phyloP scores from a whole-genome alignment of 2,113 vertebrate species.

The Callipepla californica region DNA sequence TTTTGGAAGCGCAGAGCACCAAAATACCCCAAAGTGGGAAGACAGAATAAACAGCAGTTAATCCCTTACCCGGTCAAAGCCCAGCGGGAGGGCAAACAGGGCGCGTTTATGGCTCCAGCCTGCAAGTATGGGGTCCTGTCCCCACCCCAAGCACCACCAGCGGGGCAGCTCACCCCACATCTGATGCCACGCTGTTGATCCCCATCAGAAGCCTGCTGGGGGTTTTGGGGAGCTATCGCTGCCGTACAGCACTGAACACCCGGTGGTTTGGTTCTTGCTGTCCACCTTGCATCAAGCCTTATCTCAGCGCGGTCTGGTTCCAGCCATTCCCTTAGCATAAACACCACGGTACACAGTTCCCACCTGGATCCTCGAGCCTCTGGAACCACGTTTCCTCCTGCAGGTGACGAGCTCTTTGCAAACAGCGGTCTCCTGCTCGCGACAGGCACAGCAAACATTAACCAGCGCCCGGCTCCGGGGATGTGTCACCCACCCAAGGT shows the following conservation, averaged over 20 bases:
- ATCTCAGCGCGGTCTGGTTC: background rate
- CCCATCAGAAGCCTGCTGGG: background rate
- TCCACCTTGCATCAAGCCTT: background rate
- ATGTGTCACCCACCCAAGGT: slow-evolving; percentile 48
- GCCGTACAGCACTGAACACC: fast-evolving
- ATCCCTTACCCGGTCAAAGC: background rate
- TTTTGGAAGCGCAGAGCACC: background rate
- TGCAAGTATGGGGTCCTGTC: fast-evolving
- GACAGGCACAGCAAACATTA: slow-evolving; percentile 58
- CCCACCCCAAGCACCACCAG: background rate
- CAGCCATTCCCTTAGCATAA: background rate
- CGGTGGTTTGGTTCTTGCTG: background rate
- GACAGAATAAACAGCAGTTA: background rate
- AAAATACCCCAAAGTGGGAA: background rate
- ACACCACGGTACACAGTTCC: fast-evolving
- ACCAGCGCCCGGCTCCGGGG: background rate
- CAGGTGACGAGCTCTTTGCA: background rate
- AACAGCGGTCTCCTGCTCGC: background rate
- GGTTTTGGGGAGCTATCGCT: background rate
- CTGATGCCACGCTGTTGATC: background rate
- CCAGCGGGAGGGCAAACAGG: background rate
- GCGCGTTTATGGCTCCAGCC: background rate
- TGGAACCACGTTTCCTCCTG: fast-evolving
- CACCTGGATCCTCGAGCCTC: background rate
- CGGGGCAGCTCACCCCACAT: fast-evolving